Evolutionary conservation across 2,113 vertebrate species (phyloP).

Genomic region (Passer montanus): DNA sequence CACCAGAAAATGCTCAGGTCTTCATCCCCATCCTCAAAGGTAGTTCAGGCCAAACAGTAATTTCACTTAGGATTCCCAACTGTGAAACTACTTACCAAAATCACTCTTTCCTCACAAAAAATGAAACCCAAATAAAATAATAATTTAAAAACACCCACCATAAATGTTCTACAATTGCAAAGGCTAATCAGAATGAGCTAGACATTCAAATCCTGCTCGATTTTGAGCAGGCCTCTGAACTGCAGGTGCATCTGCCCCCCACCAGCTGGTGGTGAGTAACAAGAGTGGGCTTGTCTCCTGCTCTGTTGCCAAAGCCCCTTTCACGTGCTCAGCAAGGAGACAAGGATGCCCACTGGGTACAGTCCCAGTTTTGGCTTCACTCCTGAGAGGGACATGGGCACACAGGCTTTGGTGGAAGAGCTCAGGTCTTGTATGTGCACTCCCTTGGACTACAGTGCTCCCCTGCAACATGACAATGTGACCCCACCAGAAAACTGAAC

Average conservation of each 20-base stretch:
- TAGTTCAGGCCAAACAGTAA: neutral
- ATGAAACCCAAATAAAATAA: neutral
- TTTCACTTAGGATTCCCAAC: neutral
- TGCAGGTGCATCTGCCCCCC: neutral
- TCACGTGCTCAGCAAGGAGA: neutral
- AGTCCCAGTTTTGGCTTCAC: neutral
- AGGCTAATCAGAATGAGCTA: neutral
- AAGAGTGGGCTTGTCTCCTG: neutral
- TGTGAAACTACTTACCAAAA: neutral
- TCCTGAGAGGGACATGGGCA: neutral
- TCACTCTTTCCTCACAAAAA: neutral
- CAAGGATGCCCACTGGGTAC: rapidly evolving
- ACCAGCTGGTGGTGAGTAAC: neutral
- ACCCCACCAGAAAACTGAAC: neutral
- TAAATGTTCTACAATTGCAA: neutral
- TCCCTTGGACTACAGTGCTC: neutral
- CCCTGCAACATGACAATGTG: neutral
- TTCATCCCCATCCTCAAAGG: neutral
- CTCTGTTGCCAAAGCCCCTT: neutral
- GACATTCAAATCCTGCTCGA: neutral
- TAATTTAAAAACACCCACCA: rapidly evolving
- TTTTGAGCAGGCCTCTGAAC: neutral
- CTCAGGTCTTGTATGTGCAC: neutral
- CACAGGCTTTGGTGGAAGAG: neutral
- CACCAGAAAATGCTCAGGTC: neutral